Percentiles rank a stretch among this genome's conserved stretches.
These are phyloP conservation scores for Halcyon badia DNA, from an alignment of 2,797 vertebrate genomes.

Conservation along the genomic window DNA sequence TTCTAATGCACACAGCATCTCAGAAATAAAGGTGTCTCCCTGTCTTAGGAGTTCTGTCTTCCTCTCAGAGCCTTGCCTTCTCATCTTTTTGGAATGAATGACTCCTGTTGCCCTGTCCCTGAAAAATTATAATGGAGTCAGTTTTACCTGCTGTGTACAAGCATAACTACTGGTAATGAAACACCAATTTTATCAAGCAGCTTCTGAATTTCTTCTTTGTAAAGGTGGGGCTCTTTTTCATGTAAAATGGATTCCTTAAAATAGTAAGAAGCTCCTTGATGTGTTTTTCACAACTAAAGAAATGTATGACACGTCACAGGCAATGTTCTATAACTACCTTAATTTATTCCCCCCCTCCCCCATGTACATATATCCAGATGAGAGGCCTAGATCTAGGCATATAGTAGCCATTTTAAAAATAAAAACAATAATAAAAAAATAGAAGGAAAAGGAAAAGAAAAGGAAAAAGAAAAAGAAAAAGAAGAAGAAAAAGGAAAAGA, in stretches of 20 bases:
- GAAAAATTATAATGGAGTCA: not conserved
- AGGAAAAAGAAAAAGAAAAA: not conserved
- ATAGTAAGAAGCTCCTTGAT: not conserved
- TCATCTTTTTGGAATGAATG: not conserved
- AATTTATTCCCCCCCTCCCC: too few relatives aligned
- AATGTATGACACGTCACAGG: not conserved
- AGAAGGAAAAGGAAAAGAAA: not conserved
- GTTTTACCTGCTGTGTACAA: not conserved
- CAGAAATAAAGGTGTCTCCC: not conserved
- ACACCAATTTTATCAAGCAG: not conserved
- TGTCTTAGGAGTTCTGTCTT: not conserved
- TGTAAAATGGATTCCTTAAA: not conserved
- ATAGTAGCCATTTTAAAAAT: not conserved
- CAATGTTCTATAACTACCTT: not conserved
- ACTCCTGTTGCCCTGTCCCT: fast-evolving
- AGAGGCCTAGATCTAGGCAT: not conserved
- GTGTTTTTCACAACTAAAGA: not conserved
- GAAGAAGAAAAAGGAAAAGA: not conserved
- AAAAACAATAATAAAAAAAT: not conserved
- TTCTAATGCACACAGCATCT: not conserved
- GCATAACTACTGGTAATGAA: not conserved
- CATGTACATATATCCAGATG: not conserved
- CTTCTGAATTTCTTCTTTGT: not conserved
- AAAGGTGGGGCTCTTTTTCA: not conserved
- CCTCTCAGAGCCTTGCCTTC: not conserved